phyloP scores from a whole-genome alignment of 2,888 invertebrate species.

The Malacosoma neustria region DNA sequence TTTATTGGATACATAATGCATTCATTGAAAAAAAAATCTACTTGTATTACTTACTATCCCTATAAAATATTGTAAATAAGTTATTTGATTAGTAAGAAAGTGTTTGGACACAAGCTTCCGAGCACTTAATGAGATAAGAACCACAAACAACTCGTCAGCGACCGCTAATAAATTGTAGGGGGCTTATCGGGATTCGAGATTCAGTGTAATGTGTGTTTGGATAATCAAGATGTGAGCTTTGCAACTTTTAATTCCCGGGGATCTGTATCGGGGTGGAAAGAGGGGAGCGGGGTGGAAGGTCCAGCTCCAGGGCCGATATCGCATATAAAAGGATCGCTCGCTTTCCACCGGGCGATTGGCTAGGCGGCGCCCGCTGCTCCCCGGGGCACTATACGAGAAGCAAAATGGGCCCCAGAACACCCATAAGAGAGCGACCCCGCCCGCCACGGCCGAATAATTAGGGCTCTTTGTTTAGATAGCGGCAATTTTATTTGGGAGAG shows the following conservation, averaged over 20 bases:
- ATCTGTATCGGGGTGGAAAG: conserved; percentile 24
- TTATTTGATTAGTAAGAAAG: too few species aligned
- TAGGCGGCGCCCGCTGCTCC: conserved; percentile 77
- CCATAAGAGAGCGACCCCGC: conserved; percentile 81
- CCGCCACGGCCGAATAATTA: conserved; percentile 79
- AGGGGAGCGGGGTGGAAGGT: conserved; percentile 33
- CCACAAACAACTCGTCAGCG: conserved; percentile 49
- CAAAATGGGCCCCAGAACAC: conserved; percentile 81
- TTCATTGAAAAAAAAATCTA: too few species aligned
- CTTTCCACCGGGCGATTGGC: conserved; percentile 75
- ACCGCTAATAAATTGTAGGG: conserved; percentile 53
- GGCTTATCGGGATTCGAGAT: conserved; percentile 63
- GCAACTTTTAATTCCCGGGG: conserved; percentile 65
- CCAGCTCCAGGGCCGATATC: conserved; percentile 66
- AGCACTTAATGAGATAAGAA: conserved; percentile 38
- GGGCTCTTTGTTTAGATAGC: conserved; percentile 78
- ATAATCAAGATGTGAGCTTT: conserved; percentile 65
- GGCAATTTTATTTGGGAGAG: conserved; percentile 76
- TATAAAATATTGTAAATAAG: too few species aligned
- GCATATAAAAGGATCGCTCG: conserved; percentile 73
- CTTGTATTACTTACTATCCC: too few species aligned
- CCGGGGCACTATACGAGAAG: conserved; percentile 77
- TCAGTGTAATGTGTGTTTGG: conserved; percentile 59
- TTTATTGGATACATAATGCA: too few species aligned
- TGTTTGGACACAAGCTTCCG: conserved; percentile 7